Conservation (phyloP, 2,113 vertebrate genomes). For the Corydoras sp. region DNA sequence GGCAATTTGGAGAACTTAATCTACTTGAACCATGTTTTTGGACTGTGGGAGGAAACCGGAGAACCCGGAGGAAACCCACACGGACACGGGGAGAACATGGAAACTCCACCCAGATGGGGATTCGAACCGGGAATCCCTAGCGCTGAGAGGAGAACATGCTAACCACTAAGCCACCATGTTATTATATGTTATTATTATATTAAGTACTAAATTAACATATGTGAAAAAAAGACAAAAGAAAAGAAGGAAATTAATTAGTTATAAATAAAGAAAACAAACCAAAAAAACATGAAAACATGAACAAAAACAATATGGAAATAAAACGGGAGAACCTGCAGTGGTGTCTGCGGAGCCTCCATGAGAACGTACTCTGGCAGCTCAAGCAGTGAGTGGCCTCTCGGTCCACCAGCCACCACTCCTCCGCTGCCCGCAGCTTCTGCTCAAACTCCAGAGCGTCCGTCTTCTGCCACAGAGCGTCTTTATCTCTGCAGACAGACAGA, state of each 20-base stretch:
- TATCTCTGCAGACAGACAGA: slow-evolving; percentile 73
- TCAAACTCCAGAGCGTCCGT: slow-evolving; percentile 93
- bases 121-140: no score
- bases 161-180: no score
- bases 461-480: slow-evolving; percentile 95
- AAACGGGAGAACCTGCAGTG: slow-evolving; percentile 80
- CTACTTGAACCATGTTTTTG: no score
- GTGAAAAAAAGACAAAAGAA: neutral
- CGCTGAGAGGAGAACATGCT: no score
- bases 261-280: neutral
- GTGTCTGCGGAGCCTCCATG: slow-evolving; percentile 88
- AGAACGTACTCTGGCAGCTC: slow-evolving; percentile 82
- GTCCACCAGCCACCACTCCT: slow-evolving; percentile 78
- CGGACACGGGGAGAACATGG: no score
- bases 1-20: no score
- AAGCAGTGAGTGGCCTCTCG: slow-evolving; percentile 76
- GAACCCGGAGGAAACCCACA: no score
- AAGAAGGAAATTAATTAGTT: neutral
- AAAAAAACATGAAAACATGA: no score
- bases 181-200: no score
- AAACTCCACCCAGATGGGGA: no score
- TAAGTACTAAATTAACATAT: no score
- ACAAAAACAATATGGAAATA: neutral
- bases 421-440: slow-evolving; percentile 86
- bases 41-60: no score